Base-by-base conservation (phyloP, 2,113 vertebrate species). In the Electrona antarctica region DNA sequence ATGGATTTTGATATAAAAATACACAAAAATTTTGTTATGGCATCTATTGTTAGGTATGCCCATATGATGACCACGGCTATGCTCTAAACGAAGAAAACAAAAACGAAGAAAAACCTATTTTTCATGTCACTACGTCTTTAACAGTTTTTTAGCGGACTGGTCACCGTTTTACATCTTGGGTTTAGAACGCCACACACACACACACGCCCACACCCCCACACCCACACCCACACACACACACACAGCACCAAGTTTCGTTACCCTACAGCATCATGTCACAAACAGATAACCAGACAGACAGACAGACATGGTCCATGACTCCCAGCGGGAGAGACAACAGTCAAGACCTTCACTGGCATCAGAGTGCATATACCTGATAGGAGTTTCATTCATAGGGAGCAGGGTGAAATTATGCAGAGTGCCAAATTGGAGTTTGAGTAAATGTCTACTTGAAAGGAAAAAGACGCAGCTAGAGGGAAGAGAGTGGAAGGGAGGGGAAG, bases 381-480 rank as follows among this genome's bases (percentile, higher is more conserved):
- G 3, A 41, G 21, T 21, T 21, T 21, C 33, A 67, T 67, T 79
- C 41, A 10, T 63, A n/a, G 73, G 71, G 81, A 76, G 58, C 76
- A 8, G 73, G 74, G 48, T 61, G 74, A 80, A 65, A 71, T 78
- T 62, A 83, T 74, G 33, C 63, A 2, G 72, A 68, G 46, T 69
- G 74, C 9, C 50, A 74, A 78, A 87, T 84, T 87, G 83, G 52
- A 41, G 57, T 77, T 47, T 63, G 67, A 78, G 68, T 68, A 59
- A 67, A 77, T 68, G 56, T 77, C 58, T 59, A 74, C 57, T 71
- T 65, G 57, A 73, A 82, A 85, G 84, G 70, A 48, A 80, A 61
- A 41, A 41, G 33, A 41, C 3, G 33, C 33, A 41, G 33, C 33
- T 6, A 80, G 75, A 73, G 49, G 65, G 47, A 80, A 15, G 46